These are phyloP conservation scores for Eucidaris tribuloides DNA, from an alignment of 35 echinoderm and acorn worm genomes.

Conservation along the genomic window DNA sequence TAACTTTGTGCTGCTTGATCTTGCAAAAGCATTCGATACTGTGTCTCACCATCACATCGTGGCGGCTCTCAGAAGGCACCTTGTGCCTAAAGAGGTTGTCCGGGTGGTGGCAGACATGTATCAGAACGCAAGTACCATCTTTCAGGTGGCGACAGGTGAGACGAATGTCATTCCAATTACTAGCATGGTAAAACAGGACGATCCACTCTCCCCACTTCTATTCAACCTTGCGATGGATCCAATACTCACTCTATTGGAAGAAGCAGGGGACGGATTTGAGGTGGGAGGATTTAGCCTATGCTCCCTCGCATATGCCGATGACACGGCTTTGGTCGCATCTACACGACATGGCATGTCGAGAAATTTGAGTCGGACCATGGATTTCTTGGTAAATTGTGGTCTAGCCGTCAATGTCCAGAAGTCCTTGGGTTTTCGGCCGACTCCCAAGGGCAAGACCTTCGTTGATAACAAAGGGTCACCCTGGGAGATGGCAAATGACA, in stretches of 20 bases:
- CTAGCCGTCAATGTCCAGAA: too few relatives aligned
- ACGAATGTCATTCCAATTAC: background rate
- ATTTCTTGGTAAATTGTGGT: too few relatives aligned
- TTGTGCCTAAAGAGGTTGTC: background rate
- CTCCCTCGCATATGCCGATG: background rate
- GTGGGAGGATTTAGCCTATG: background rate
- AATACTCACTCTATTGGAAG: background rate
- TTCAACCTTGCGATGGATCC: slow-evolving; percentile 20
- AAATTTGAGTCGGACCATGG: too few relatives aligned
- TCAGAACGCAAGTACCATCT: background rate
- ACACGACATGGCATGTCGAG: background rate
- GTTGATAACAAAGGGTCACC: too few relatives aligned
- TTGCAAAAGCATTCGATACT: slow-evolving; percentile 5
- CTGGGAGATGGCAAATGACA: too few relatives aligned
- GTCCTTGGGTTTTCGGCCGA: too few relatives aligned
- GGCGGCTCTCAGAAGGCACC: background rate
- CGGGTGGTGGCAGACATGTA: background rate
- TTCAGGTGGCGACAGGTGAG: background rate
- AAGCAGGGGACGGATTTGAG: background rate
- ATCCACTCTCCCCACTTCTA: background rate
- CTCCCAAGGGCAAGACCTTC: too few relatives aligned
- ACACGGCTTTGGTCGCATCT: background rate
- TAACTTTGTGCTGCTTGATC: background rate
- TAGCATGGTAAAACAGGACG: background rate
- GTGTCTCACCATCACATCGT: background rate